Base-by-base conservation (phyloP, 2,888 invertebrate genomes). In the Cataglyphis albicans region DNA sequence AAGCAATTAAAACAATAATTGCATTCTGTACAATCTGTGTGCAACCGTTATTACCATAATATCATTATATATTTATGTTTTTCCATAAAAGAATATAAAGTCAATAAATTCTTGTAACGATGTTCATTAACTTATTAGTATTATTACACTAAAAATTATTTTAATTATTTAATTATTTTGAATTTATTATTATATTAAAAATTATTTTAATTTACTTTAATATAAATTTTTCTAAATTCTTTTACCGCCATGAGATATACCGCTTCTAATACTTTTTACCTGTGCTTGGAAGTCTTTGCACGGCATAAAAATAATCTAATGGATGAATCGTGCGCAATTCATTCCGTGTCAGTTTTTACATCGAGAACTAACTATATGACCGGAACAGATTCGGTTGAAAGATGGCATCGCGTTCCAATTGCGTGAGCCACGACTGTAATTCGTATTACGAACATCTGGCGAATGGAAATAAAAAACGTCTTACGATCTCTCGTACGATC, bases 321-420 rank as follows among this genome's bases (percentile, higher is more conserved):
- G 12, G n/a, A 52, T 35, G 35, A 70, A 68, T 59, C 35, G 78
- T 68, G 38, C n/a, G 59, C 32, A 52, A 78, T 80, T 78, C 78
- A 55, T 32, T 61, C 41, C 61, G 10, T 18, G 12, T 15, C 78
- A 55, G 41, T 78, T 78, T 78, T 78, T 67, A 35, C 32, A 59
- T 21, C 12, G 67, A 38, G 64, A 67, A 61, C 59, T 48, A 68
- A 68, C 78, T 74, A 68, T 68, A 78, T 38, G 48, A 38, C 68
- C 38, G 76, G 48, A 82, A 78, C 67, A 68, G 35, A 76, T 82
- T 82, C 29, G 59, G 48, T 44, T 68, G 76, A 67, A 48, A 82
- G 67, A 61, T 35, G 35, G n/a, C 21, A 21, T 25, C 15, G 32
- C 59, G 44, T 76, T 12, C 59, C 41, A 76, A 82, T 82, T 68